These are phyloP conservation scores for Phaonia tiefii DNA, from an alignment of 2,888 invertebrate genomes.

Conservation along the genomic window DNA sequence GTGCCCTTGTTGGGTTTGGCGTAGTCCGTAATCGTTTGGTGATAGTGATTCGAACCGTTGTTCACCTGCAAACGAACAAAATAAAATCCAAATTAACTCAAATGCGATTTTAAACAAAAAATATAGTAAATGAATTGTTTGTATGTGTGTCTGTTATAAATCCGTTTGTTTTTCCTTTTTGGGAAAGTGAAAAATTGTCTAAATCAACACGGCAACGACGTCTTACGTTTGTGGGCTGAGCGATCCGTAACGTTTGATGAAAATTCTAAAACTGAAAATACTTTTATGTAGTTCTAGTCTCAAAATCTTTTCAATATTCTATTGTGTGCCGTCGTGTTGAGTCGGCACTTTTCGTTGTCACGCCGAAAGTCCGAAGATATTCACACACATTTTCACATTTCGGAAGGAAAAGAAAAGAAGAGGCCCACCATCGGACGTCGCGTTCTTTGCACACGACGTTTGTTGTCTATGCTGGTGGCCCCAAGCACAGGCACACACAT, in stretches of 20 bases:
- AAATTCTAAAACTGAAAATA: constrained; percentile 79
- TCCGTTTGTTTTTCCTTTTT: constrained; percentile 16
- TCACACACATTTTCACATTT: constrained; percentile 65
- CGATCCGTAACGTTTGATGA: constrained; percentile 75
- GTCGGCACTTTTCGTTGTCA: constrained; percentile 43
- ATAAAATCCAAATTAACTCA: not conserved
- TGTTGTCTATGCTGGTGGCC: constrained; percentile 70
- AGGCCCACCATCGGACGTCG: constrained; percentile 20
- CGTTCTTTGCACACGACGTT: constrained; percentile 66
- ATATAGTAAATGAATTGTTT: constrained; percentile 25
- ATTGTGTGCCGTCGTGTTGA: constrained; percentile 50
- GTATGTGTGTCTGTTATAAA: too few relatives aligned
- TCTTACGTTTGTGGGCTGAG: constrained; percentile 69
- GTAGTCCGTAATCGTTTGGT: constrained; percentile 87
- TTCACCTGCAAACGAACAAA: constrained; percentile 82
- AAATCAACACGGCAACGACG: constrained; percentile 17
- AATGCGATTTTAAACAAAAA: not conserved
- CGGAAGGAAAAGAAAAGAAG: constrained; percentile 11
- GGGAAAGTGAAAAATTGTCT: constrained; percentile 17
- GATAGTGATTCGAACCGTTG: constrained; percentile 83
- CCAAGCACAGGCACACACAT: constrained; percentile 64
- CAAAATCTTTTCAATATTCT: constrained; percentile 68
- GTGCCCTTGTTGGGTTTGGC: constrained; percentile 85
- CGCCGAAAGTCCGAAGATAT: constrained; percentile 41
- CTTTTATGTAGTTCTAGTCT: constrained; percentile 77